Percentiles rank a stretch among this genome's conserved stretches.
These are phyloP conservation scores for Calyptommatus sinebrachiatus DNA, from an alignment of 2,113 vertebrate species.

Conservation along the genomic window DNA sequence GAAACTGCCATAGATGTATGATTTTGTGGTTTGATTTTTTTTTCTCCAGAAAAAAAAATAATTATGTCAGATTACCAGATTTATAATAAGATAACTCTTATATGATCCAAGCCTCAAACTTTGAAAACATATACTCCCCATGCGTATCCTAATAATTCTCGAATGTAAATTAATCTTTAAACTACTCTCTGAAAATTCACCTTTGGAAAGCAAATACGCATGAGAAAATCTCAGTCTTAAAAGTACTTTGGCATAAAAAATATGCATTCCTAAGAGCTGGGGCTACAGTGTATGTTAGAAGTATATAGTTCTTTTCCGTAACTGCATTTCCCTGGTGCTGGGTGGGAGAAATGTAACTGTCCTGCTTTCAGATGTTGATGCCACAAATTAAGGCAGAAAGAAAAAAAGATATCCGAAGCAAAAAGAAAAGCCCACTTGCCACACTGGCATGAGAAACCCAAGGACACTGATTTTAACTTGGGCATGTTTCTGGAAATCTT, in stretches of 20 bases:
- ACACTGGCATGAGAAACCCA: neutral
- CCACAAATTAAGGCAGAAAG: slow-evolving; percentile 10
- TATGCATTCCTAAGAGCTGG: slow-evolving; percentile 15
- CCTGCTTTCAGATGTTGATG: neutral
- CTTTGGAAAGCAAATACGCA: slow-evolving; percentile 28
- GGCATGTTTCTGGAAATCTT: too few species aligned
- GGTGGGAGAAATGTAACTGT: slow-evolving; percentile 1
- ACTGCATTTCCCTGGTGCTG: neutral
- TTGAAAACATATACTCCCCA: slow-evolving; percentile 33
- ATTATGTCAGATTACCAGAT: slow-evolving; percentile 30
- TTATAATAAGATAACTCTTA: slow-evolving; percentile 19
- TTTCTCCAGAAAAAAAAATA: neutral
- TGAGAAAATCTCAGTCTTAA: slow-evolving; percentile 17
- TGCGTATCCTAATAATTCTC: slow-evolving; percentile 21
- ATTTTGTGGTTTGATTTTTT: neutral
- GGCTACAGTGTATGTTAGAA: neutral
- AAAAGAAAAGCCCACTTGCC: neutral
- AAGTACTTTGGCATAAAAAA: slow-evolving; percentile 27
- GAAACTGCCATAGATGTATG: slow-evolving; percentile 1
- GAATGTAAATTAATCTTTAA: slow-evolving; percentile 32
- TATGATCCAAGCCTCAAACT: slow-evolving; percentile 20
- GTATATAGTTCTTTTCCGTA: slow-evolving; percentile 1
- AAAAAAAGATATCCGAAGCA: neutral
- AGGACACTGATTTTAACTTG: neutral
- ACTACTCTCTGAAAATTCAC: slow-evolving; percentile 28